Percentiles rank a stretch among this genome's conserved stretches.
These are phyloP conservation scores for Dinomys branickii DNA, from an alignment of 2,113 vertebrate genomes.

Conservation along the genomic window DNA sequence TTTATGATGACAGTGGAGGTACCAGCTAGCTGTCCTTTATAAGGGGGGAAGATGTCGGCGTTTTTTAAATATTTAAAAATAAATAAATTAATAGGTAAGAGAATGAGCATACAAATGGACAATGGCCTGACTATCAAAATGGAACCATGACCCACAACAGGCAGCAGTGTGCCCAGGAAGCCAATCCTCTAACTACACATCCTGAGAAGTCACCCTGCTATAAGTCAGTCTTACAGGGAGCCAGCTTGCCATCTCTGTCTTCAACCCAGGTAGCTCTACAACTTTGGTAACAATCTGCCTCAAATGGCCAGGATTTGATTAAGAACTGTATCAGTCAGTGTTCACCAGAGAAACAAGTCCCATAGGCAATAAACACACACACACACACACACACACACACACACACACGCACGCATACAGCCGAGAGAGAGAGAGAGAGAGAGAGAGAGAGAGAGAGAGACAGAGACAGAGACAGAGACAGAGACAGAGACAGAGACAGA, in stretches of 20 bases:
- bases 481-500: no score
- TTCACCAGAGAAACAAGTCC: background rate
- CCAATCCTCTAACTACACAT: background rate
- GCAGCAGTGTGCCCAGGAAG: background rate
- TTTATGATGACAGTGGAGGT: background rate
- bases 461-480: no score
- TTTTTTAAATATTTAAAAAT: background rate
- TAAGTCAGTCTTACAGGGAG: background rate
- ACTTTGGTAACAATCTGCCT: background rate
- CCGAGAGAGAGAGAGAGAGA: no score
- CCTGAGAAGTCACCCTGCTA: background rate
- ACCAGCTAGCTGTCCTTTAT: background rate
- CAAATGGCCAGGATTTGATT: background rate
- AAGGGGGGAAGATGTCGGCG: background rate
- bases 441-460: no score
- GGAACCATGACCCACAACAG: background rate
- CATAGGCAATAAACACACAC: background rate
- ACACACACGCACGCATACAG: no score
- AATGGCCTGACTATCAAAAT: background rate
- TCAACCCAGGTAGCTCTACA: background rate
- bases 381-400: background rate
- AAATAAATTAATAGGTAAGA: constrained; percentile 14
- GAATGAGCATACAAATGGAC: background rate
- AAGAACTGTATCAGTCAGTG: background rate
- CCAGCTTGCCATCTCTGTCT: background rate